A percentile compares a stretch with the other conserved stretches of the same genome.
Evolutionary conservation across 2,888 invertebrate genomes (phyloP).

Genomic region (Andrena camellia): DNA sequence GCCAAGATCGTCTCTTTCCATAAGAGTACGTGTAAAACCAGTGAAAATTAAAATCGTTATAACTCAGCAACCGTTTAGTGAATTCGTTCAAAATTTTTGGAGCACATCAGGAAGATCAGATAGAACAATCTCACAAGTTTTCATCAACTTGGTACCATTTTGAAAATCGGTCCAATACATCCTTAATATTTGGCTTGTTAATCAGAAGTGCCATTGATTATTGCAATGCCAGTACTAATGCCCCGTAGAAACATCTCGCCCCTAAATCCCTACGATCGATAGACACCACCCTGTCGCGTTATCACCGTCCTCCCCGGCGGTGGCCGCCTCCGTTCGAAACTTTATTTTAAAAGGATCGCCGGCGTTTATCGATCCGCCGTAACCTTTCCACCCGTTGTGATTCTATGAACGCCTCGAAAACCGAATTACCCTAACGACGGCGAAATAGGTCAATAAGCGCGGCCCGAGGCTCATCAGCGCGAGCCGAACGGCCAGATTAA

Average conservation of each 20-base stretch:
- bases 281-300: background rate
- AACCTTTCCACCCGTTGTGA: conserved; percentile 25
- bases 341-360: conserved; percentile 49
- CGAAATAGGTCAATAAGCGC: conserved; percentile 48
- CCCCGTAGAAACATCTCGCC: background rate
- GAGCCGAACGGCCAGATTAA: conserved; percentile 24
- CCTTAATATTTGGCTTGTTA: too few species aligned
- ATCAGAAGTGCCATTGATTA: too few species aligned
- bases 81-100: too few species aligned
- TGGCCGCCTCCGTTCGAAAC: background rate
- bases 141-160: too few species aligned
- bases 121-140: too few species aligned
- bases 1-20: too few species aligned
- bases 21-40: too few species aligned
- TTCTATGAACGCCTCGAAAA: conserved; percentile 41
- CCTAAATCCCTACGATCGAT: background rate
- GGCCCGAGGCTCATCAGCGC: conserved; percentile 24
- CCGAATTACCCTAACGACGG: conserved; percentile 47
- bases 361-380: conserved; percentile 35
- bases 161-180: too few species aligned
- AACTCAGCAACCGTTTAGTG: too few species aligned
- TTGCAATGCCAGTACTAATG: background rate
- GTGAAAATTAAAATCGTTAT: too few species aligned
- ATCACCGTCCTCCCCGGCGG: background rate
- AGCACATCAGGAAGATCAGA: too few species aligned